A percentile compares a stretch with the other conserved stretches of the same genome.
These are phyloP conservation scores for Phorcus lineatus DNA, from an alignment of 2,888 invertebrate genomes.

Conservation along the genomic window DNA sequence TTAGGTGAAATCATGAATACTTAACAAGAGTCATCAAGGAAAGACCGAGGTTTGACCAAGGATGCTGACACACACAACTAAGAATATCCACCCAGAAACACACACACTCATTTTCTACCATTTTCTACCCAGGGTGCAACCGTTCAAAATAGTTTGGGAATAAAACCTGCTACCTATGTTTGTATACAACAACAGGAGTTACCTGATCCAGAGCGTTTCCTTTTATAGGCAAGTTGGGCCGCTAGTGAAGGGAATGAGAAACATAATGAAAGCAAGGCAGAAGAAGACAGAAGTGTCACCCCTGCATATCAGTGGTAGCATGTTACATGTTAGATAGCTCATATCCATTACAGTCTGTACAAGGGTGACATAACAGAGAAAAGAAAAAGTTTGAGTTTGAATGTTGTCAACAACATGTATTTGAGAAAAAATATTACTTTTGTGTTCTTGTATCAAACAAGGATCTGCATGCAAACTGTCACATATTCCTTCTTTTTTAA, in stretches of 20 bases:
- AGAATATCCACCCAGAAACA: background rate
- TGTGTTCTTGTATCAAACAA: too few species aligned
- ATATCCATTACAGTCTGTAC: too few species aligned
- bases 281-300: slow-evolving; percentile 1
- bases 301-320: background rate
- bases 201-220: slow-evolving; percentile 30
- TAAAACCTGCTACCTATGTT: too few species aligned
- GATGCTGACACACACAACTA: too few species aligned
- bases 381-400: background rate
- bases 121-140: background rate
- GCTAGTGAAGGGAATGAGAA: slow-evolving; percentile 24
- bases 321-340: background rate
- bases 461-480: too few species aligned
- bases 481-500: too few species aligned
- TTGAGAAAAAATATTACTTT: too few species aligned
- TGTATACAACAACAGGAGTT: background rate
- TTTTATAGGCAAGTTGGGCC: slow-evolving; percentile 27
- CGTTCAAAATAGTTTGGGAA: too few species aligned
- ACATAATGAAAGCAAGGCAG: slow-evolving; percentile 13
- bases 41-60: too few species aligned
- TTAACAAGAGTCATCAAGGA: too few species aligned
- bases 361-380: background rate
- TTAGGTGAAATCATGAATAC: too few species aligned
- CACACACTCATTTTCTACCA: background rate
- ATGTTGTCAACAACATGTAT: background rate